Percentiles rank a stretch among this genome's conserved stretches.
Evolutionary conservation across 1,140 invertebrate species (phyloP).

Genomic region (Vollenhovia emeryi): DNA sequence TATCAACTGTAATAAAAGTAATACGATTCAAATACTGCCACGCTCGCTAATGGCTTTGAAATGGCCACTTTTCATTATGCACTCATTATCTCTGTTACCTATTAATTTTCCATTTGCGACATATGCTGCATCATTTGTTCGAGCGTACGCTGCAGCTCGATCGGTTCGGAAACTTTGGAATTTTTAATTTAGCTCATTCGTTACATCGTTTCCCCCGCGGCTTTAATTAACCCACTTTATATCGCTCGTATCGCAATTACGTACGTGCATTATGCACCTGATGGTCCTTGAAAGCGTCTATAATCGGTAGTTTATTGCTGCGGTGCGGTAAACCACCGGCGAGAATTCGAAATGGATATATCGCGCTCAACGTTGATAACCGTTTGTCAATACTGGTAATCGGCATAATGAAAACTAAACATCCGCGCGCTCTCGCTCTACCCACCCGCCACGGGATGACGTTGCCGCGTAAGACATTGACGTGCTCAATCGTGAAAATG

Average conservation of each 20-base stretch:
- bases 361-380: slow-evolving; percentile 69
- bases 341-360: slow-evolving; percentile 62
- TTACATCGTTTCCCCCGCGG: slow-evolving; percentile 49
- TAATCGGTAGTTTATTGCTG: slow-evolving; percentile 66
- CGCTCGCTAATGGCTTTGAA: slow-evolving; percentile 24
- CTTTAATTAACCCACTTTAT: slow-evolving; percentile 57
- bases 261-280: slow-evolving; percentile 53
- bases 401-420: slow-evolving; percentile 62
- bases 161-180: slow-evolving; percentile 37
- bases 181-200: slow-evolving; percentile 56
- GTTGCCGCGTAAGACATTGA: not conserved
- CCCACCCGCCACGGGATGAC: not conserved
- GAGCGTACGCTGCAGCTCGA: not conserved
- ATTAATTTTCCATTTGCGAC: slow-evolving; percentile 50
- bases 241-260: slow-evolving; percentile 45
- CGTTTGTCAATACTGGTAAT: slow-evolving; percentile 75
- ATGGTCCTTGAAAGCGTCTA: slow-evolving; percentile 56
- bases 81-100: slow-evolving; percentile 37
- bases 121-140: slow-evolving; percentile 38
- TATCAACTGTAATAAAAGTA: not conserved
- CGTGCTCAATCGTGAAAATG: slow-evolving; percentile 24
- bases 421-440: not conserved
- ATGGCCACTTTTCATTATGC: slow-evolving; percentile 33
- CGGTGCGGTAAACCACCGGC: slow-evolving; percentile 64
- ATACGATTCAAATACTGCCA: not conserved